Evolutionary conservation across 2,888 invertebrate species (phyloP), one percentile per base, ranked within the genome.

Genomic region (Erpobdella octoculata): DNA sequence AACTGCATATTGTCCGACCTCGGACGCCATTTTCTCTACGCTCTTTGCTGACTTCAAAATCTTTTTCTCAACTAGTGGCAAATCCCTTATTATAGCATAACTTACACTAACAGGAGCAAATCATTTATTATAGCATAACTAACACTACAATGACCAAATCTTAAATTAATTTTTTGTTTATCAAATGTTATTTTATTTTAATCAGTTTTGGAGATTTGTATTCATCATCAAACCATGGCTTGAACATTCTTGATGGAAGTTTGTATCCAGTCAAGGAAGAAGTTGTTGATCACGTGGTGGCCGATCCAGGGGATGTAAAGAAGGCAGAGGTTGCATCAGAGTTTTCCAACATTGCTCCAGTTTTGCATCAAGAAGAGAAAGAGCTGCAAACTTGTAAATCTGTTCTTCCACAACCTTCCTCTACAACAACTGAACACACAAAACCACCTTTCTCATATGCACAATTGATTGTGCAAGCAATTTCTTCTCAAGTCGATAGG

Each of bases 381-480:
- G 62, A 62, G 12, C n/a, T n/a, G 35, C 31, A 62, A 33, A 12
- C 35, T 35, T 8, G n/a, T 1, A 18, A 6, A 12, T 35, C 35
- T 31, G n/a, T n/a, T 21, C 31, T n/a, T 33, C 33, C 21, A 31
- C 28, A 31, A 33, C 31, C 62, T 31, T 35, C 62, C 5, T 31
- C 62, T 35, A n/a, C 9, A 31, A 62, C 62, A 33, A 68, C 15
- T 31, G 48, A 69, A 33, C 69, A 81, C 71, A 79, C 81, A 37
- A 83, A 83, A 73, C 96, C 97, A 70, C 96, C 96, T 15, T 97
- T 92, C 86, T 95, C 94, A 76, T 97, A 97, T 85, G 97, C 97
- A 77, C 96, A 97, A 86, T 87, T 97, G 75, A 97, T 97, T 80
- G 95, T 97, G 74, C 96, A 97, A 83, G 92, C 96, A 35, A 94